Evolutionary conservation across 30 jellyfish, hydroid and myxozoan genomes (phyloP).

Genomic region (Rhopilema esculentum): DNA sequence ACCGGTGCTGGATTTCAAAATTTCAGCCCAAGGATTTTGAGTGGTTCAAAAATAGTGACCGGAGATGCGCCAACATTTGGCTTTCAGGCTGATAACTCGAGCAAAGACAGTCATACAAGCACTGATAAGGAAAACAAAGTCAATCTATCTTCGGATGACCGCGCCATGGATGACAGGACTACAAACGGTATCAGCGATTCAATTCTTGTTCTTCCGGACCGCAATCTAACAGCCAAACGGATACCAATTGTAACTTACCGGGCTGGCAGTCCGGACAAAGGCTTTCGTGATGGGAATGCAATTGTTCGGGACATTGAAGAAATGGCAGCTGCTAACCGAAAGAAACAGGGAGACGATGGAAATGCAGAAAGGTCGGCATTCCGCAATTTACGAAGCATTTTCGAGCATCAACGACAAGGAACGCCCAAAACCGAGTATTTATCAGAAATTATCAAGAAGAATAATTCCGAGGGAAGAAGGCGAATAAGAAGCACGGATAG

Average conservation of each 20-base stretch:
- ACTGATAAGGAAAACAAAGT: not conserved
- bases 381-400: slow-evolving; percentile 60
- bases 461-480: slow-evolving; percentile 44
- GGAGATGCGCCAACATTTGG: not conserved
- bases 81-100: not conserved
- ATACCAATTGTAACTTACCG: slow-evolving; percentile 41
- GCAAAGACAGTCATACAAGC: not conserved
- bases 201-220: slow-evolving; percentile 29
- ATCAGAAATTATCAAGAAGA: slow-evolving; percentile 60
- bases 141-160: not conserved
- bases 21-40: slow-evolving; percentile 42
- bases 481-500: slow-evolving; percentile 34
- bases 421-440: slow-evolving; percentile 64
- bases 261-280: slow-evolving; percentile 24
- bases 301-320: not conserved
- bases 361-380: slow-evolving; percentile 14
- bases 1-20: slow-evolving; percentile 30
- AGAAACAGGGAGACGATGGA: not conserved
- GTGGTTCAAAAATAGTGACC: not conserved
- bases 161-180: not conserved
- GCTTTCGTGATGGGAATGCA: not conserved
- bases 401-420: slow-evolving; percentile 38
- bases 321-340: not conserved
- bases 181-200: not conserved
- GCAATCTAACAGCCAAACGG: slow-evolving; percentile 33